Base-by-base conservation (phyloP, 1,140 invertebrate genomes). In the Amphibalanus amphitrite region DNA sequence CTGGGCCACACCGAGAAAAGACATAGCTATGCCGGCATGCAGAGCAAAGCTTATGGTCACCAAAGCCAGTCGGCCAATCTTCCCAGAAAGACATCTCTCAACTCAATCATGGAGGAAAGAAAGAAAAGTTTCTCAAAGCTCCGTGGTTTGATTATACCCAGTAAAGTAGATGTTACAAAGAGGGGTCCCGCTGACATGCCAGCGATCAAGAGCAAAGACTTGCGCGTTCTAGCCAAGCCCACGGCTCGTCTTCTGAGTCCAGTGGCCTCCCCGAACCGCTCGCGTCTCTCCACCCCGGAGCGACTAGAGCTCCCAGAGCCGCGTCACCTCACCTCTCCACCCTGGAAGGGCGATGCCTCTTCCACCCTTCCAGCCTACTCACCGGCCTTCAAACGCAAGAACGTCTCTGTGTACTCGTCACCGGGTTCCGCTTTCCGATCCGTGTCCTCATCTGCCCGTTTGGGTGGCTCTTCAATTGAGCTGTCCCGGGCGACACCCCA, bases 141-240 rank as follows among this genome's bases (percentile, higher is more conserved):
- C 29, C 83, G 90, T 77, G 91, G 91, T 6, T 80, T 94, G 73
- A 88, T 93, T 15, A 93, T 94, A 76, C 91, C 92, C 10, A 90
- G 93, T 69, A 69, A 69, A 15, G 47, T 65, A 3, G 75, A 72
- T 29, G 73, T 73, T 0, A 29, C 65, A 28, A 76, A 71, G 26
- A 77, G 74, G 67, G 79, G 82, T 3, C 83, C 87, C 28, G 79
- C 86, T 8, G 87, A 89, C 77, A 78, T 90, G 69, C 91, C 91
- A 1, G 90, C 90, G 81, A 93, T 94, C 71, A 89, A 89, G 77
- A 91, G 89, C 25, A 73, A 75, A 28, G 38, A 17, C 6, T 17
- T 38, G 38, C 38, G 47, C 28, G n/a, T 26, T 38, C 25, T 28
- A 38, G 38, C 40, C 30, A 13, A 15, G 29, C 25, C 3, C 25